A percentile compares a stretch with the other conserved stretches of the same genome.
Conservation (phyloP, 2,888 invertebrate genomes). For the Sminthurides aquaticus region DNA sequence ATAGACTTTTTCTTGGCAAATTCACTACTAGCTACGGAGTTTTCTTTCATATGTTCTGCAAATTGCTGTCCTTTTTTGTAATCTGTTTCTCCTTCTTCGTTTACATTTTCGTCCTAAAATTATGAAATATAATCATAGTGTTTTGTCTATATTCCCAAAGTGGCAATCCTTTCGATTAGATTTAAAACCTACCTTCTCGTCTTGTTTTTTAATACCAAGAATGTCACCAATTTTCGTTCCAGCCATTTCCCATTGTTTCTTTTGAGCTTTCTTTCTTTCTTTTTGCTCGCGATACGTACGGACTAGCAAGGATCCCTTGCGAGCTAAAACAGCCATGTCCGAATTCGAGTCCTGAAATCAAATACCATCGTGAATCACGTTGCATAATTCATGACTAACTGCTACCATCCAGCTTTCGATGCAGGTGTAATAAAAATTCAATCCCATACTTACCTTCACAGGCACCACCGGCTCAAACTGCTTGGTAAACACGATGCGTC, state of each 20-base stretch:
- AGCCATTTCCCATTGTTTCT: constrained; percentile 97
- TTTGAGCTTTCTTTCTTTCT: constrained; percentile 91
- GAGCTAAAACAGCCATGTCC: constrained; percentile 91
- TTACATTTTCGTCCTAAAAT: constrained; percentile 50
- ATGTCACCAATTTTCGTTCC: constrained; percentile 94
- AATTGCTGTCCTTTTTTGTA: constrained; percentile 93
- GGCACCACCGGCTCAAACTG: constrained; percentile 99
- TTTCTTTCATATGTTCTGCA: constrained; percentile 80
- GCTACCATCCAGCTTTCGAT: no score
- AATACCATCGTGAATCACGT: no score
- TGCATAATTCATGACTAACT: no score
- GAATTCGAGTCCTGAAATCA: constrained; percentile 79
- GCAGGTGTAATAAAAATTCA: not conserved
- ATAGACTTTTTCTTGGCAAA: constrained; percentile 81
- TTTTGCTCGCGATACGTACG: constrained; percentile 89
- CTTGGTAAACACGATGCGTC: constrained; percentile 96
- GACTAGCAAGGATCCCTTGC: constrained; percentile 88
- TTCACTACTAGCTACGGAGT: constrained; percentile 61
- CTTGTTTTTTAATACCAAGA: constrained; percentile 80
- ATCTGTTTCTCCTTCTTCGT: constrained; percentile 67
- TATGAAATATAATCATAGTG: not conserved
- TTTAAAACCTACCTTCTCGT: constrained; percentile 53
- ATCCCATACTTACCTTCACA: constrained; percentile 60
- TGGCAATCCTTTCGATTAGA: not conserved
- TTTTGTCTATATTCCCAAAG: not conserved